Percentiles rank a stretch among this genome's conserved stretches.
Conservation (phyloP, 2,888 invertebrate species). For the Eurytoma adleriae region DNA sequence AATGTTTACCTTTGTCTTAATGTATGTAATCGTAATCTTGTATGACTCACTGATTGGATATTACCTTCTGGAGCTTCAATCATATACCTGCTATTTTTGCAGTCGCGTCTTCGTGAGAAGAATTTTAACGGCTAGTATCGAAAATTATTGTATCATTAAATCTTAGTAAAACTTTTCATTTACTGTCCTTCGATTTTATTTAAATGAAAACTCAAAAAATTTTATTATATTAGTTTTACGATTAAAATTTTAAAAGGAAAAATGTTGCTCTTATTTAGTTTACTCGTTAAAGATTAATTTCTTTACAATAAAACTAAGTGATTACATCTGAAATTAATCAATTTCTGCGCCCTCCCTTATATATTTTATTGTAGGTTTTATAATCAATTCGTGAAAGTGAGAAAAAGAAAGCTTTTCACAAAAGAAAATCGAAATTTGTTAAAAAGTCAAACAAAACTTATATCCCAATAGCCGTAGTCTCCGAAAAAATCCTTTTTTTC, state of each 20-base stretch:
- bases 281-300: too few relatives aligned
- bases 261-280: too few relatives aligned
- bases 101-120: constrained; percentile 4
- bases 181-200: neutral
- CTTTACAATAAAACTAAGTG: too few relatives aligned
- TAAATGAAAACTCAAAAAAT: too few relatives aligned
- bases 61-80: constrained; percentile 30
- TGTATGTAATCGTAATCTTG: constrained; percentile 35
- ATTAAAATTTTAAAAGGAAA: too few relatives aligned
- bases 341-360: too few relatives aligned
- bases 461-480: neutral
- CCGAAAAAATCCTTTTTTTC: constrained; percentile 24
- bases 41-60: constrained; percentile 26
- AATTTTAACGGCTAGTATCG: constrained; percentile 1
- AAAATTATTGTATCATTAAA: constrained; percentile 31
- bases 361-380: too few relatives aligned
- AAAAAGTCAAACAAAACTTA: neutral
- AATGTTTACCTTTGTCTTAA: constrained; percentile 32
- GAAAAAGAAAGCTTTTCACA: too few relatives aligned
- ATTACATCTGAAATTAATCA: too few relatives aligned
- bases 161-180: constrained; percentile 28
- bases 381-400: too few relatives aligned
- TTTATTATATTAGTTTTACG: too few relatives aligned
- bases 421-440: neutral
- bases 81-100: neutral